These are phyloP conservation scores for Eucera pruinosa DNA, from an alignment of 2,888 invertebrate species.

Conservation along the genomic window DNA sequence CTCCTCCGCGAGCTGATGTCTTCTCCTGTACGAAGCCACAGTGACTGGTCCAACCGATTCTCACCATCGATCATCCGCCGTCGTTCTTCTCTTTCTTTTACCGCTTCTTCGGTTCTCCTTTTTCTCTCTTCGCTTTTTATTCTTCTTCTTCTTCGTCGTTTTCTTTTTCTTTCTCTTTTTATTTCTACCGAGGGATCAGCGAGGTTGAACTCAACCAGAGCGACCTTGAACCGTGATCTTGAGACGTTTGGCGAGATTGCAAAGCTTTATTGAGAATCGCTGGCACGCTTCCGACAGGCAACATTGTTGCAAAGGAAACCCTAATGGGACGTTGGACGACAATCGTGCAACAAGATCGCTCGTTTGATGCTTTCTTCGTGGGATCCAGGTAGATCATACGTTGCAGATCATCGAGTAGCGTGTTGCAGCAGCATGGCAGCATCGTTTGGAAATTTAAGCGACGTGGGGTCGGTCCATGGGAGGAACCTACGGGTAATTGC, in stretches of 20 bases:
- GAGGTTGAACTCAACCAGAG: slow-evolving; percentile 57
- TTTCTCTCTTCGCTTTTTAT: too few relatives aligned
- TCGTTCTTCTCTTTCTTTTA: slow-evolving; percentile 31
- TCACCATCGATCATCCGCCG: slow-evolving; percentile 72
- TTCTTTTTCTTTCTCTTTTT: too few relatives aligned
- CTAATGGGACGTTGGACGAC: background rate
- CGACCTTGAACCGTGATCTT: slow-evolving; percentile 66
- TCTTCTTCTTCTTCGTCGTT: background rate
- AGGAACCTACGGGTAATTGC: slow-evolving; percentile 40
- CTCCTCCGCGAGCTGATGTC: slow-evolving; percentile 81
- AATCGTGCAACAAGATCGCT: slow-evolving; percentile 21
- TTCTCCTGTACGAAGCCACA: slow-evolving; percentile 81
- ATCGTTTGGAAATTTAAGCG: slow-evolving; percentile 36
- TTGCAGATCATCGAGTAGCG: slow-evolving; percentile 27
- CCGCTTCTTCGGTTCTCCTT: background rate
- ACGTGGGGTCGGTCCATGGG: slow-evolving; percentile 1
- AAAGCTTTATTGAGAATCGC: slow-evolving; percentile 10
- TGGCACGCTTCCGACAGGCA: slow-evolving; percentile 14
- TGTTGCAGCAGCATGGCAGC: slow-evolving; percentile 15
- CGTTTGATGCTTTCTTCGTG: background rate
- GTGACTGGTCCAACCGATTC: slow-evolving; percentile 71
- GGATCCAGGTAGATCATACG: slow-evolving; percentile 29
- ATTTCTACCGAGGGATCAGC: slow-evolving; percentile 30
- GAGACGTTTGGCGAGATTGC: slow-evolving; percentile 37
- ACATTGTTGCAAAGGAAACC: slow-evolving; percentile 24